Base-by-base conservation (phyloP, 2,888 invertebrate species). In the Antheraea assamensis region DNA sequence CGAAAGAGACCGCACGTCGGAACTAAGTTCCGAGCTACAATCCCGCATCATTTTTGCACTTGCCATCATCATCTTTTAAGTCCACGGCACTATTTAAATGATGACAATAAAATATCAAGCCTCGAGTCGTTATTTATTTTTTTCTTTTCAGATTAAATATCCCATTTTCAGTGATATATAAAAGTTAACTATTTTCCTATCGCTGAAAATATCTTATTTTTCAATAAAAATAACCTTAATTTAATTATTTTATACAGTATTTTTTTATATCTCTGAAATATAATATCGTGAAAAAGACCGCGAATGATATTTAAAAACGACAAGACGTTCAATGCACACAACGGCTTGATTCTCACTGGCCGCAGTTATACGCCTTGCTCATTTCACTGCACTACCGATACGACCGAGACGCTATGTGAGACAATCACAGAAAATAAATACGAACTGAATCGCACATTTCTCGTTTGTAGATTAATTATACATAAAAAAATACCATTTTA, bases 21-120 rank as follows among this genome's bases (percentile, higher is more conserved):
- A 92, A 79, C 95, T 92, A 78, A 95, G 85, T 75, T 95, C 95
- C 74, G 95, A 93, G 85, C 94, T 95, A 84, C 95, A 95, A 84
- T 95, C 95, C 85, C 95, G 88, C 88, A 95, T 93, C 86, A 95
- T 83, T 83, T 95, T 95, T 71, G 95, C 94, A 92, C 95, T 95
- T 80, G 95, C 92, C 95, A 95, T 95, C 95, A 95, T 95, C 93
- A 94, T 95, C 82, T 72, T 74, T 64, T 70, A 74, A 75, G 73
- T 64, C 74, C 70, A 71, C 75, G 73, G 66, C 73, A 76, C 77
- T 74, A 55, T 74, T 70, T 35, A 27, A 58, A 42, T 49, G 73
- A 73, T 71, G 74, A 74, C 75, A 73, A 70, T 72, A 73, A 72
- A 74, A 76, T 76, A 77, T 58, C 58, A 27, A 55, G 70, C 21